Percentiles rank a stretch among this genome's conserved stretches.
phyloP scores from a whole-genome alignment of 1,140 invertebrate species.

The Rhagoletis pomonella region DNA sequence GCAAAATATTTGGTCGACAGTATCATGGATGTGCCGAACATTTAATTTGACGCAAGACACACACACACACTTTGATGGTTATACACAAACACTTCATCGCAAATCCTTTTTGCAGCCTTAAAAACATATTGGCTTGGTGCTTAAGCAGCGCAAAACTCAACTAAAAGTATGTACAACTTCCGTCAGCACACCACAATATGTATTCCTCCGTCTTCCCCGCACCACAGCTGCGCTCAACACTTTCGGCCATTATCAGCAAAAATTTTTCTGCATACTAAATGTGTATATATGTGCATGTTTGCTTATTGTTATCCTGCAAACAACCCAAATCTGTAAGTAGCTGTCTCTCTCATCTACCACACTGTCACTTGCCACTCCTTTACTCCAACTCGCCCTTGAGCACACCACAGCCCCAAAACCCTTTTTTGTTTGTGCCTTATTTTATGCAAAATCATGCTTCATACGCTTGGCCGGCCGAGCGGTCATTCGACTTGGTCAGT shows the following conservation, averaged over 20 bases:
- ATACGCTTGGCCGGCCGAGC: background rate
- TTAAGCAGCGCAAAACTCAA: background rate
- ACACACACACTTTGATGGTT: background rate
- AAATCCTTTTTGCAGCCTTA: background rate
- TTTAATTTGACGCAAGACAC: conserved; percentile 3
- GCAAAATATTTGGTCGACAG: conserved; percentile 36
- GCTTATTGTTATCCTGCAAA: conserved; percentile 44
- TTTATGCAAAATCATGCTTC: conserved; percentile 52
- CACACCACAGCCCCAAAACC: background rate
- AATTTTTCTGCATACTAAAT: background rate
- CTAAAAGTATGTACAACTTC: background rate
- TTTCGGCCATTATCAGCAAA: conserved; percentile 10
- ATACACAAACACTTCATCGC: background rate
- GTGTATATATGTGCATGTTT: background rate
- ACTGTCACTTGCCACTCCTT: background rate
- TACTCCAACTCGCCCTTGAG: too few relatives aligned
- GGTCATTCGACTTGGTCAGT: conserved; percentile 41
- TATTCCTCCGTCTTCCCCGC: too few relatives aligned
- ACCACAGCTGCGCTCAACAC: background rate
- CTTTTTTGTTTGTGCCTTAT: background rate
- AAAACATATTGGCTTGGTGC: conserved; percentile 2
- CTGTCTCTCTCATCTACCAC: background rate
- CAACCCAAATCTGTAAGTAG: conserved; percentile 37
- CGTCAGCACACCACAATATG: background rate
- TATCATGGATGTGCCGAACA: conserved; percentile 14